phyloP scores from a whole-genome alignment of 2,797 vertebrate genomes.

The Cryptoblepharus egeriae region DNA sequence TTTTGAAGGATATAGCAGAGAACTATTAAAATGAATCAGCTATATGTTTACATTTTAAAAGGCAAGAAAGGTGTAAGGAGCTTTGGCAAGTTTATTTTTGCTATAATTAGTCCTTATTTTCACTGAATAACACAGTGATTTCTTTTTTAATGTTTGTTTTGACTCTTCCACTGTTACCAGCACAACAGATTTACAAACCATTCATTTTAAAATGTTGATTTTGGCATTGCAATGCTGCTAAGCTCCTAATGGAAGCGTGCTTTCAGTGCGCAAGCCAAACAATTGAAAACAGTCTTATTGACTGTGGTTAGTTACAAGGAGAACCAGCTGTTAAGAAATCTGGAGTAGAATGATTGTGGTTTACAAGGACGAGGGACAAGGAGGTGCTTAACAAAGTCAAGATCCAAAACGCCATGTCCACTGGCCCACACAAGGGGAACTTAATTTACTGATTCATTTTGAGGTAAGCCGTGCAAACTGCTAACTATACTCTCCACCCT shows the following conservation, averaged over 20 bases:
- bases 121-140: constrained; percentile 26
- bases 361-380: neutral
- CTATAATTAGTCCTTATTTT: neutral
- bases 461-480: neutral
- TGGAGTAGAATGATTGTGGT: constrained; percentile 49
- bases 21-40: neutral
- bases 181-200: constrained; percentile 62
- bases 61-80: neutral
- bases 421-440: neutral
- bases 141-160: constrained; percentile 63
- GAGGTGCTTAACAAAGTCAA: neutral
- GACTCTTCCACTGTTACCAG: constrained; percentile 61
- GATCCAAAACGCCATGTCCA: neutral
- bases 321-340: constrained; percentile 70
- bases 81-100: neutral
- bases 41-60: neutral
- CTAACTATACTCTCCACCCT: neutral
- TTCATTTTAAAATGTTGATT: constrained; percentile 70
- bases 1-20: neutral
- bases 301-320: constrained; percentile 51
- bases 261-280: constrained; percentile 66
- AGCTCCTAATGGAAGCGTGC: constrained; percentile 59
- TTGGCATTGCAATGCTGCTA: constrained; percentile 57
- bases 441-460: neutral
- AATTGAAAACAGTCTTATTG: constrained; percentile 64